Percentiles rank a stretch among this genome's conserved stretches.
Conservation (phyloP, 64 coral and sea anemone species). For the Catalaphyllia jardinei region DNA sequence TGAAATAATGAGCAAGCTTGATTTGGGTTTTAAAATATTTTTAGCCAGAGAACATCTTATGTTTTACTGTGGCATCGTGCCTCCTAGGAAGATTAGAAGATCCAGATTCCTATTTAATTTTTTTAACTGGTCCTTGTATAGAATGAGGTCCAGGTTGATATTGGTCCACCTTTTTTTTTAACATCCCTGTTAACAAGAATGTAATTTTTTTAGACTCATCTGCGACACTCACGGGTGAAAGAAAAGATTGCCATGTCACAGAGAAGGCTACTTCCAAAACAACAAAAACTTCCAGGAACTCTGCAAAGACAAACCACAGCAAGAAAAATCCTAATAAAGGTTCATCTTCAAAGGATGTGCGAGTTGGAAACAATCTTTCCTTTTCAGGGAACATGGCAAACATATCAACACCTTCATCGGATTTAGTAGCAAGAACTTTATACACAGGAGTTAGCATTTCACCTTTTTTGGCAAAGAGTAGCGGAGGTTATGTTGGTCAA, state of each 20-base stretch:
- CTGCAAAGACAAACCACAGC: background rate
- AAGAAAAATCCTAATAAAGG: constrained; percentile 12
- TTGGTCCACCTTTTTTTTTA: background rate
- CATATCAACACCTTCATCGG: constrained; percentile 6
- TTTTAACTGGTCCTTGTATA: no score
- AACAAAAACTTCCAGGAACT: constrained; percentile 16
- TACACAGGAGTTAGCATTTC: constrained; percentile 7
- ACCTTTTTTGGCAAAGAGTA: background rate
- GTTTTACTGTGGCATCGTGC: no score
- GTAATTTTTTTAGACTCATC: background rate
- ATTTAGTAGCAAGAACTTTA: background rate
- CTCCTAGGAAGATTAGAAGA: no score
- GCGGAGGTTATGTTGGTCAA: background rate
- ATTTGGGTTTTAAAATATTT: no score
- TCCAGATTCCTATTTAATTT: no score
- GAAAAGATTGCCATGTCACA: background rate
- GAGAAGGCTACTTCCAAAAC: constrained; percentile 7
- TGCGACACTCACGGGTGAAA: background rate
- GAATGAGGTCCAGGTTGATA: background rate
- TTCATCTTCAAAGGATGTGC: background rate
- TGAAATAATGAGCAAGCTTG: no score
- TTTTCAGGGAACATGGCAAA: background rate
- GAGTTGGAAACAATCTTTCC: background rate
- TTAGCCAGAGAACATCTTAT: no score
- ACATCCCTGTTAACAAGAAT: background rate